Evolutionary conservation across 2,113 vertebrate genomes (phyloP).

Genomic region (Romanogobio albipinnatus): DNA sequence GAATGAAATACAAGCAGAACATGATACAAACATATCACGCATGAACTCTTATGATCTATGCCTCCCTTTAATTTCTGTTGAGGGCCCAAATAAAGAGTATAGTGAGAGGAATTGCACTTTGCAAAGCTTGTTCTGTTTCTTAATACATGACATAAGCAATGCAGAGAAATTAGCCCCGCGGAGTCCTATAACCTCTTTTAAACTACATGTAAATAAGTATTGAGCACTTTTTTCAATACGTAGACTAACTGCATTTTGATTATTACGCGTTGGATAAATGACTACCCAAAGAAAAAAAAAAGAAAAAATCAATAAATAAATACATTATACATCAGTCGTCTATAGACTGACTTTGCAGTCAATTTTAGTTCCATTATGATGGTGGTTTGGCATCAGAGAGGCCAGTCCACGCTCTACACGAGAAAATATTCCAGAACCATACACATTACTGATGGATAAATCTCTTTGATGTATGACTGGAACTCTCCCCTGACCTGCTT

Average conservation of each 20-base stretch:
- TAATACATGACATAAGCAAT: background rate
- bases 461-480: slow-evolving; percentile 46
- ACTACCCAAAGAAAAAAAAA: slow-evolving; percentile 17
- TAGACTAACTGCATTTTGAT: slow-evolving; percentile 7
- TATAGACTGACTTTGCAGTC: slow-evolving; percentile 18
- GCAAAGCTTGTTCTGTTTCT: background rate
- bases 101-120: background rate
- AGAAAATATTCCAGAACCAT: slow-evolving; percentile 32
- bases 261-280: background rate
- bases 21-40: background rate
- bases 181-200: background rate
- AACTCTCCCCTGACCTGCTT: slow-evolving; percentile 29
- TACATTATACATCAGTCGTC: slow-evolving; percentile 25
- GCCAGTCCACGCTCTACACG: background rate
- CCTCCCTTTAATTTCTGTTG: background rate
- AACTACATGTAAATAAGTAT: background rate
- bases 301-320: slow-evolving; percentile 22
- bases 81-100: background rate
- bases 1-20: background rate
- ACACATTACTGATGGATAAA: slow-evolving; percentile 43
- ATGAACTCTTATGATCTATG: background rate
- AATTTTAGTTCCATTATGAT: slow-evolving; percentile 27
- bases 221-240: background rate
- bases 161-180: background rate
- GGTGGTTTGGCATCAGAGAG: background rate